Percentiles rank a stretch among this genome's conserved stretches.
These are phyloP conservation scores for Laothoe populi DNA, from an alignment of 2,888 invertebrate genomes.

Conservation along the genomic window DNA sequence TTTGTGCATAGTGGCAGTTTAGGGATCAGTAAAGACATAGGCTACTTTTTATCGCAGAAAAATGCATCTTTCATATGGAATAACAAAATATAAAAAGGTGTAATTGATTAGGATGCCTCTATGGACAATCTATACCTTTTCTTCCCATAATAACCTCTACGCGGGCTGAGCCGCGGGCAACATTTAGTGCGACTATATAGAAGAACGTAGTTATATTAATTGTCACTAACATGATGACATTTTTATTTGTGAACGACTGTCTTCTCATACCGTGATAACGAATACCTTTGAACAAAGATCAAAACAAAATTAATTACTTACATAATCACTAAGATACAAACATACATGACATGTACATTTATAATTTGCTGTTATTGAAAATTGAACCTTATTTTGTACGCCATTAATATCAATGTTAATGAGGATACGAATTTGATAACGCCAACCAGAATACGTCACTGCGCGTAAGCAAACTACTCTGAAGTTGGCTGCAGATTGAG, in stretches of 20 bases:
- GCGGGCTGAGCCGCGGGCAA: too few relatives aligned
- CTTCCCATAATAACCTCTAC: too few relatives aligned
- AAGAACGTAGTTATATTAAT: not conserved
- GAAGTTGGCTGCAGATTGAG: conserved; percentile 49
- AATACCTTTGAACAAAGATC: conserved; percentile 6
- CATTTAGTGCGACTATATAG: too few relatives aligned
- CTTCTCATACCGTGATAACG: conserved; percentile 14
- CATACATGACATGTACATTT: conserved; percentile 3
- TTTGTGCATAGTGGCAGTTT: too few relatives aligned
- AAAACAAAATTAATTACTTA: conserved; percentile 8
- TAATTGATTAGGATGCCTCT: too few relatives aligned
- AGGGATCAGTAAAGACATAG: too few relatives aligned
- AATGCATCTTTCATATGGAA: too few relatives aligned
- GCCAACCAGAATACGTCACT: conserved; percentile 22
- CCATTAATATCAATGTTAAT: not conserved
- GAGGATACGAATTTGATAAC: not conserved
- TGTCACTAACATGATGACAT: conserved; percentile 31
- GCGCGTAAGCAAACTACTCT: conserved; percentile 36
- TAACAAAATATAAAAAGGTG: too few relatives aligned
- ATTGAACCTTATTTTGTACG: not conserved
- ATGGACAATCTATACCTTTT: too few relatives aligned
- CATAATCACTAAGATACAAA: too few relatives aligned
- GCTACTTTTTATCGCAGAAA: too few relatives aligned
- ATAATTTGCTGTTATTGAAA: not conserved
- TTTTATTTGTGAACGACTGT: not conserved